phyloP scores from a whole-genome alignment of 2,888 invertebrate species.

The Eupithecia exiguata region DNA sequence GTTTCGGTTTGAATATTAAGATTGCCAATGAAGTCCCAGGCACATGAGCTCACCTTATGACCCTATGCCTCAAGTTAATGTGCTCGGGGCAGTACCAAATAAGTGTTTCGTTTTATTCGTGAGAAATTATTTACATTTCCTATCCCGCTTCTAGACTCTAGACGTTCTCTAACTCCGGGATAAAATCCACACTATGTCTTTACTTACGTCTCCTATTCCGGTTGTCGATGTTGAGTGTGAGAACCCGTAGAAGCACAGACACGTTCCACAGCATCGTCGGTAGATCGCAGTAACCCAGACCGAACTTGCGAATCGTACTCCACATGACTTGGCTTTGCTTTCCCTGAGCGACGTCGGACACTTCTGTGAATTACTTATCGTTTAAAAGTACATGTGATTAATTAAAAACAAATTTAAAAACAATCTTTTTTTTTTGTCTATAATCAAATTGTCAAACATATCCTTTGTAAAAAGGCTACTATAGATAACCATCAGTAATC shows the following conservation, averaged over 20 bases:
- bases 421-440: too few species aligned
- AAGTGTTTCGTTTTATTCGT: too few species aligned
- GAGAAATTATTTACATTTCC: not conserved
- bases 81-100: too few species aligned
- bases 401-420: too few species aligned
- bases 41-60: too few species aligned
- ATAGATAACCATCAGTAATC: not conserved
- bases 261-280: slow-evolving; percentile 63
- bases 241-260: slow-evolving; percentile 50
- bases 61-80: too few species aligned
- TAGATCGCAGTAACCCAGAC: slow-evolving; percentile 56
- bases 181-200: not conserved
- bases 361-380: not conserved
- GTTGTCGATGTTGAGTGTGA: slow-evolving; percentile 58
- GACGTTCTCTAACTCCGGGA: not conserved
- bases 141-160: not conserved
- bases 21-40: too few species aligned
- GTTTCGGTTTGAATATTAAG: too few species aligned
- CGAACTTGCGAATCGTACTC: slow-evolving; percentile 47
- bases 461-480: too few species aligned
- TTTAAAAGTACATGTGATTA: not conserved
- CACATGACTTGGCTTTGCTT: slow-evolving; percentile 1
- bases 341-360: not conserved
- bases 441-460: too few species aligned
- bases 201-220: slow-evolving; percentile 44